Conservation (phyloP, 1,140 invertebrate genomes). For the Listronotus bonariensis region DNA sequence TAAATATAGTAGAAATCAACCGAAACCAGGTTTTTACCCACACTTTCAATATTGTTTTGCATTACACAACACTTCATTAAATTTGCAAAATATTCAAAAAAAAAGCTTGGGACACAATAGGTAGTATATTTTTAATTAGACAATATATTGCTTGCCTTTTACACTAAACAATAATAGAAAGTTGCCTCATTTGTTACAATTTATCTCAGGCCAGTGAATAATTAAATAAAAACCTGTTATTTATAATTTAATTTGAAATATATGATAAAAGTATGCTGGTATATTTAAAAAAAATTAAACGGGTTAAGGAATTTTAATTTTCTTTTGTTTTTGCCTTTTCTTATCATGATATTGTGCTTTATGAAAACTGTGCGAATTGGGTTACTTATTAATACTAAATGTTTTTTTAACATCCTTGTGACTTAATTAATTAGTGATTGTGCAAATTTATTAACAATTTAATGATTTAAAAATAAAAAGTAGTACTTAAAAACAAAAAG, state of each 20-base stretch:
- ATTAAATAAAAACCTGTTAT: background rate
- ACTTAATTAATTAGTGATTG: too few relatives aligned
- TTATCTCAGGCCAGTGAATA: background rate
- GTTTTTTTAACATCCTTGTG: too few relatives aligned
- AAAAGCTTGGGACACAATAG: background rate
- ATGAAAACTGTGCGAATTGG: background rate
- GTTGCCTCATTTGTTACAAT: background rate
- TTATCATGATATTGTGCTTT: too few relatives aligned
- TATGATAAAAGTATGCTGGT: too few relatives aligned
- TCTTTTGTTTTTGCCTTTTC: too few relatives aligned
- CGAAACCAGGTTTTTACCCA: background rate
- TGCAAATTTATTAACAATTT: too few relatives aligned
- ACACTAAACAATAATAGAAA: constrained; percentile 4
- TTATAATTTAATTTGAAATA: background rate
- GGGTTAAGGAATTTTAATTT: too few relatives aligned
- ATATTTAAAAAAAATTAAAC: too few relatives aligned
- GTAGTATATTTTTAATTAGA: background rate
- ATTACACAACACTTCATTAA: background rate
- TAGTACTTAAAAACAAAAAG: too few relatives aligned
- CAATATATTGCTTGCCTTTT: background rate
- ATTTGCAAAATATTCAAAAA: constrained; percentile 1
- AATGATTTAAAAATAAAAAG: too few relatives aligned
- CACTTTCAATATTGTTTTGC: constrained; percentile 4
- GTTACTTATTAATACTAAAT: background rate
- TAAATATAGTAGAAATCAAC: background rate